Evolutionary conservation across 2,888 invertebrate species (phyloP).

Genomic region (Parnassius orleans): DNA sequence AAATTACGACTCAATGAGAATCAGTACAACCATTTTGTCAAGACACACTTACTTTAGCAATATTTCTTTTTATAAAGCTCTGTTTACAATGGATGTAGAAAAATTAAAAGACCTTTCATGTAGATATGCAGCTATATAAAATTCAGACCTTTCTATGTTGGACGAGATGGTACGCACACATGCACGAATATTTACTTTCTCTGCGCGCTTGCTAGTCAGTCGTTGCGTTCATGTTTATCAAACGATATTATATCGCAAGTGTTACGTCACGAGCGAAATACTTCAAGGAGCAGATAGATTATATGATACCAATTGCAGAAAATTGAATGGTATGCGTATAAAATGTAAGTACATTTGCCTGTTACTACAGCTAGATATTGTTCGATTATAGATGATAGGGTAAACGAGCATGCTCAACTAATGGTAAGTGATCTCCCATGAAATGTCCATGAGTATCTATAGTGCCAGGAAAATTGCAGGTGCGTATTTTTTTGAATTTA

Average conservation of each 20-base stretch:
- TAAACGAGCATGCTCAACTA: too few relatives aligned
- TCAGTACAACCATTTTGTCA: conserved; percentile 3
- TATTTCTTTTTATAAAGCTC: conserved; percentile 3
- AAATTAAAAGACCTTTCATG: neutral
- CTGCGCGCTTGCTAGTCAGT: conserved; percentile 8
- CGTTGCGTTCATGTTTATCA: conserved; percentile 16
- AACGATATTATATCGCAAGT: conserved; percentile 21
- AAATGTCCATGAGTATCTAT: too few relatives aligned
- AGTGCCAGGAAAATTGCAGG: too few relatives aligned
- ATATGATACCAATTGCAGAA: too few relatives aligned
- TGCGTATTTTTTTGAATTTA: too few relatives aligned
- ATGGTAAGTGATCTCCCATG: too few relatives aligned
- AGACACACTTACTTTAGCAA: neutral
- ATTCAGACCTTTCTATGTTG: conserved; percentile 10
- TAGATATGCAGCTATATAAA: neutral
- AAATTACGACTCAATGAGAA: conserved; percentile 8
- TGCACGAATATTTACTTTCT: conserved; percentile 25
- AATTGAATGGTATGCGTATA: too few relatives aligned
- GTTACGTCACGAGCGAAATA: conserved; percentile 23
- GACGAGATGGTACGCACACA: conserved; percentile 10
- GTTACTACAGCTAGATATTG: too few relatives aligned
- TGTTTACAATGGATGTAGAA: conserved; percentile 2
- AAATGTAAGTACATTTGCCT: too few relatives aligned
- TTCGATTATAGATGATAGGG: too few relatives aligned
- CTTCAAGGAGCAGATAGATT: conserved; percentile 6